Evolutionary conservation across 1,140 invertebrate genomes (phyloP).

Genomic region (Plutomurus gul): DNA sequence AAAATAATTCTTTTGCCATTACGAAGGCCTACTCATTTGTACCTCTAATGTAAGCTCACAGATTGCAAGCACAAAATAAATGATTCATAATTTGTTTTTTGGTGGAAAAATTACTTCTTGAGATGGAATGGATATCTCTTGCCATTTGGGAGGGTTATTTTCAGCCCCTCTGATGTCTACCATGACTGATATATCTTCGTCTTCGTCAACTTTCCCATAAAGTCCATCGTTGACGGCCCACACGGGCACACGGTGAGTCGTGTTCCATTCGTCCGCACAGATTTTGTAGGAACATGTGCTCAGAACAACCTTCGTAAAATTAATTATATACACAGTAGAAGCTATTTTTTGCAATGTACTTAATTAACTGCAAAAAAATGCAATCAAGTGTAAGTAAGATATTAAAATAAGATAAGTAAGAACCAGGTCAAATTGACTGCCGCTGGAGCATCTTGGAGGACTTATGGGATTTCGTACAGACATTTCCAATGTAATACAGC

Average conservation of each 20-base stretch:
- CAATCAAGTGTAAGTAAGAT: neutral
- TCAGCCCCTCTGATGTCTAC: constrained; percentile 48
- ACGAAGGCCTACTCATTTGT: too few species aligned
- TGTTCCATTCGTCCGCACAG: constrained; percentile 54
- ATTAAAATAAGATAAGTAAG: neutral
- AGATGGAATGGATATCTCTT: constrained; percentile 47
- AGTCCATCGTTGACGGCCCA: constrained; percentile 53
- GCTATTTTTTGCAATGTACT: neutral
- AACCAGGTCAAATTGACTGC: constrained; percentile 51
- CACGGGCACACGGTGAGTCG: constrained; percentile 52
- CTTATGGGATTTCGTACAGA: constrained; percentile 34
- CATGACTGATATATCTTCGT: constrained; percentile 6
- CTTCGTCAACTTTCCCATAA: constrained; percentile 36
- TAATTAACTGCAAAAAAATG: neutral
- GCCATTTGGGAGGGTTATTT: constrained; percentile 49
- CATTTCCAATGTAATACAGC: constrained; percentile 49
- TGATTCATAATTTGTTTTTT: too few species aligned
- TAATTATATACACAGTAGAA: neutral
- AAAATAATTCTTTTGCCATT: neutral
- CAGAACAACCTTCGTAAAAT: constrained; percentile 45
- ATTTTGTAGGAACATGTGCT: constrained; percentile 50
- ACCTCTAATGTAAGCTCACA: too few species aligned
- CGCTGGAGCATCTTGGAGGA: constrained; percentile 47
- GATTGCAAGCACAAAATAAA: too few species aligned
- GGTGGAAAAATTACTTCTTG: constrained; percentile 52